Percentiles rank a stretch among this genome's conserved stretches.
These are phyloP conservation scores for Platyscapa corneri DNA, from an alignment of 1,140 invertebrate species.

Conservation along the genomic window DNA sequence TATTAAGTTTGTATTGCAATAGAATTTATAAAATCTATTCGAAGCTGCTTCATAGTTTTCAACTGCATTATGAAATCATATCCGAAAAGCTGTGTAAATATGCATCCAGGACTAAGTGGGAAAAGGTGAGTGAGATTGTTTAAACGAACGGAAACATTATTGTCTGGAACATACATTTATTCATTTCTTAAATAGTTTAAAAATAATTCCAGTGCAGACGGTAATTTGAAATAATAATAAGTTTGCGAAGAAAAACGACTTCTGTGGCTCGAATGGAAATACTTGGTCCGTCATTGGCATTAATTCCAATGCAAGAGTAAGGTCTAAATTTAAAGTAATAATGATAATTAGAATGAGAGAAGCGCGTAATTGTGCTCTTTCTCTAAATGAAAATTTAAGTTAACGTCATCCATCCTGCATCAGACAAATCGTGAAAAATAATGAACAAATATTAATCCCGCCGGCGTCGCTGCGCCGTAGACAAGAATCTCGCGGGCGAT, in stretches of 20 bases:
- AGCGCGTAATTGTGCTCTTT: not conserved
- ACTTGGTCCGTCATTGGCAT: not conserved
- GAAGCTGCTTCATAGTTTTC: no score
- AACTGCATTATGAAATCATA: no score
- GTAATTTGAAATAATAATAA: not conserved
- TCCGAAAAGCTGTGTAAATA: no score
- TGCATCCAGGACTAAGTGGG: no score
- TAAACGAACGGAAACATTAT: no score
- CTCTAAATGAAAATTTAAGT: not conserved
- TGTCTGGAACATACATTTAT: no score
- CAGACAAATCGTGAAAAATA: not conserved
- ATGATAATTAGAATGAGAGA: not conserved
- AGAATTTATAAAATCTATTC: no score
- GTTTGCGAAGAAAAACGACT: not conserved
- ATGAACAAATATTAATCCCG: not conserved
- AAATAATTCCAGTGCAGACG: no score
- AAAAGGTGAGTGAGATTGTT: no score
- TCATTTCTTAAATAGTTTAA: no score
- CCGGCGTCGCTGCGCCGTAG: not conserved
- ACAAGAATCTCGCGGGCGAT: not conserved
- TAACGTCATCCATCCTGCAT: not conserved
- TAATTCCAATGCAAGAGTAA: not conserved
- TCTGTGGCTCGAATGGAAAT: not conserved
- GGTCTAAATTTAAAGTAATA: not conserved
- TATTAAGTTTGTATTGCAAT: no score